Conservation (phyloP, 2,797 vertebrate genomes). For the Alauda arvensis region DNA sequence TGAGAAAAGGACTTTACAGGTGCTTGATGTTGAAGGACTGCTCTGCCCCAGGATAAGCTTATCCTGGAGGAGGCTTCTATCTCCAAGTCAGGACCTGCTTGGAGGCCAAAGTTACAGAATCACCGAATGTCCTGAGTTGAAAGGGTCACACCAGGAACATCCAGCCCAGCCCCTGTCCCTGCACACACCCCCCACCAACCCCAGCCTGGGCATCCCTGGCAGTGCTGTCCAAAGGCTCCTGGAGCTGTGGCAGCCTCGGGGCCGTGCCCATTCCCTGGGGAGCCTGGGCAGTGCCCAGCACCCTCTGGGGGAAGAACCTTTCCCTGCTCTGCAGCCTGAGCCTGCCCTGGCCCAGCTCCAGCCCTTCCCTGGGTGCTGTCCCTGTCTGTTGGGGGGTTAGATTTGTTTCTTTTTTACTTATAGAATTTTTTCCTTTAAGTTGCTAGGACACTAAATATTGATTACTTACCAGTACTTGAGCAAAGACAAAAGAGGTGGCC, state of each 20-base stretch:
- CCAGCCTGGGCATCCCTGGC: neutral
- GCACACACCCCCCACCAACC: fast-evolving
- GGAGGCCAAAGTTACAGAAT: neutral
- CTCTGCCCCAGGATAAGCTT: neutral
- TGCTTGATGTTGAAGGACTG: neutral
- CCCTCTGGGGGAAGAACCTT: neutral
- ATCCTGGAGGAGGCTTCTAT: neutral
- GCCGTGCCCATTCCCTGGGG: neutral
- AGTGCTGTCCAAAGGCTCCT: neutral
- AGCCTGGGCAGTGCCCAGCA: neutral
- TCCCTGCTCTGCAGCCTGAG: neutral
- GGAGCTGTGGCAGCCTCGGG: neutral
- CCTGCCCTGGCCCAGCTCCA: neutral
- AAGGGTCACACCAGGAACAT: neutral
- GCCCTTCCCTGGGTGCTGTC: fast-evolving
- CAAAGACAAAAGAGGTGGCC: too few relatives aligned
- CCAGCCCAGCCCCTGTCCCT: fast-evolving
- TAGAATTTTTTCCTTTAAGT: too few relatives aligned
- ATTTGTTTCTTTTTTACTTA: too few relatives aligned
- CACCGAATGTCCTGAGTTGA: neutral
- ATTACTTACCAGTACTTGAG: too few relatives aligned
- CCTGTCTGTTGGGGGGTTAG: too few relatives aligned
- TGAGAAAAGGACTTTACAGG: neutral
- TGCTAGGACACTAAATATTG: too few relatives aligned
- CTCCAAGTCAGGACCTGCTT: neutral